Evolutionary conservation across 2,797 vertebrate genomes (phyloP).

Genomic region (Hafferia zeledoni): DNA sequence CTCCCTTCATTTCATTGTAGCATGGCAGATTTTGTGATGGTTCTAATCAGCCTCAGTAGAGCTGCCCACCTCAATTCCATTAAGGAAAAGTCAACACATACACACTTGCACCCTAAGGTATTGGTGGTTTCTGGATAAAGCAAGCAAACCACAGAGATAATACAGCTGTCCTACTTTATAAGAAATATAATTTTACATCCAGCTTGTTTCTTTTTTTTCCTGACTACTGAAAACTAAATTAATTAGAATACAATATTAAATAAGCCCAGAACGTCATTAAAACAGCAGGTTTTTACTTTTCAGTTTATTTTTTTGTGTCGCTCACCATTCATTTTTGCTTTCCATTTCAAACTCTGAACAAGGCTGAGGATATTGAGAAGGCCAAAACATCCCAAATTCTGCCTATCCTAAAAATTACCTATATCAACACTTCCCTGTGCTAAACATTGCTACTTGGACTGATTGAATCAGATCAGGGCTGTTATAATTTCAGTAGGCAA

Average conservation of each 20-base stretch:
- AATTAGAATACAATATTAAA: background rate
- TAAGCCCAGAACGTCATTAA: background rate
- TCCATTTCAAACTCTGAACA: background rate
- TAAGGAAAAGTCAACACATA: background rate
- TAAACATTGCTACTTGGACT: background rate
- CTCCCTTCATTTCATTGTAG: conserved; percentile 18
- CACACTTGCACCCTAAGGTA: background rate
- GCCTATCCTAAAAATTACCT: background rate
- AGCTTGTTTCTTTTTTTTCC: background rate
- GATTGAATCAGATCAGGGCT: background rate
- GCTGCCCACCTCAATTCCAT: conserved; percentile 38
- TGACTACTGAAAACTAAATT: background rate
- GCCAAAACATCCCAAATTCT: background rate
- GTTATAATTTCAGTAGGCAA: background rate
- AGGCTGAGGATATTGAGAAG: background rate
- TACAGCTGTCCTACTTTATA: background rate
- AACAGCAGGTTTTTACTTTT: background rate
- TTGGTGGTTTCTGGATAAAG: background rate
- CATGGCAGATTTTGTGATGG: conserved; percentile 31
- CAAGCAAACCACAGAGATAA: background rate
- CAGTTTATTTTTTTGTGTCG: background rate
- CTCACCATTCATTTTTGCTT: background rate
- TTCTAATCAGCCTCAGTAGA: conserved; percentile 42
- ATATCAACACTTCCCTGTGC: background rate
- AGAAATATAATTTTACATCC: background rate